phyloP scores from a whole-genome alignment of 23 tunicate genomes.

The Halocynthia roretzi region DNA sequence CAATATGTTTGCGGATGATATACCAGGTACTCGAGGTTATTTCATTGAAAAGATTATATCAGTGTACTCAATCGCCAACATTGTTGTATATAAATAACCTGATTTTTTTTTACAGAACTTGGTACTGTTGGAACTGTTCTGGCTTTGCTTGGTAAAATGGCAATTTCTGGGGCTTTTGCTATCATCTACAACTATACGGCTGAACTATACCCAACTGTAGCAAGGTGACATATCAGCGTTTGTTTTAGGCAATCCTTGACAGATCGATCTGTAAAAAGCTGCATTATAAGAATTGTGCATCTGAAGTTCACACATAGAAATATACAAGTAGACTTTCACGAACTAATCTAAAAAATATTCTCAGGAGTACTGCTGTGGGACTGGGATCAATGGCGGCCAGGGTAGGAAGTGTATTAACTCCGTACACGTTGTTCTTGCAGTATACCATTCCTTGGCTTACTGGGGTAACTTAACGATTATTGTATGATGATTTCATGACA shows the following conservation, averaged over 20 bases:
- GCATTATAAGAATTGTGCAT: neutral
- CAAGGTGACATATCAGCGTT: constrained; percentile 37
- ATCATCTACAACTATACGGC: constrained; percentile 91
- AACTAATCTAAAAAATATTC: neutral
- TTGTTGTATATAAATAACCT: neutral
- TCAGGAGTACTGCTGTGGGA: constrained; percentile 83
- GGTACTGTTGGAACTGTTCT: constrained; percentile 49
- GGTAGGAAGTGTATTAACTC: constrained; percentile 72
- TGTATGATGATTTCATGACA: neutral
- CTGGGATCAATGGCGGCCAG: constrained; percentile 84
- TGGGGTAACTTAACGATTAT: constrained; percentile 44
- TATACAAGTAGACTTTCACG: neutral
- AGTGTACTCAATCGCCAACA: neutral
- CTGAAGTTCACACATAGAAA: neutral
- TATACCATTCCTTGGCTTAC: constrained; percentile 85
- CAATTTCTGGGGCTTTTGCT: constrained; percentile 81
- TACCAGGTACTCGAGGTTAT: constrained; percentile 28
- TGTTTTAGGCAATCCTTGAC: too few species aligned
- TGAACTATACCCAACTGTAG: constrained; percentile 88
- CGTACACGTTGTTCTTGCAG: constrained; percentile 71
- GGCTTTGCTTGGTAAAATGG: constrained; percentile 84
- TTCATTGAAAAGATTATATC: neutral
- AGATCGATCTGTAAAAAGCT: too few species aligned
- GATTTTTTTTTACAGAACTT: constrained; percentile 18
- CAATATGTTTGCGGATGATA: constrained; percentile 38